Percentiles rank a stretch among this genome's conserved stretches.
Evolutionary conservation across 2,797 vertebrate species (phyloP).

Genomic region (Siniperca scherzeri): DNA sequence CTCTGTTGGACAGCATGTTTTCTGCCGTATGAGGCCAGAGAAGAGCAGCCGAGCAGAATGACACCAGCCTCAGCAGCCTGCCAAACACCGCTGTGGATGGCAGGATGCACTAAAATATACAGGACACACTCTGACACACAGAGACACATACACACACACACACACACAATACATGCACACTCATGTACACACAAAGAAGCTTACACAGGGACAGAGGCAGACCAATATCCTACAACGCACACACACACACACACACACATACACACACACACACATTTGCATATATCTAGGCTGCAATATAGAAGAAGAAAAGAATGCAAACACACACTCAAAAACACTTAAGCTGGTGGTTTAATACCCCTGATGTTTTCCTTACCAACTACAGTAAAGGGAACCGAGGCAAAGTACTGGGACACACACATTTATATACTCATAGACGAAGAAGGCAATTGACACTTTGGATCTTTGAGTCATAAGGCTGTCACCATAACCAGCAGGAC

Average conservation of each 20-base stretch:
- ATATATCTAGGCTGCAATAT: conserved; percentile 12
- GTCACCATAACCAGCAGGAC: conserved; percentile 21
- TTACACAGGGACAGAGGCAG: conserved; percentile 13
- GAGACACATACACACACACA: conserved; percentile 11
- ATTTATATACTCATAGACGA: not conserved
- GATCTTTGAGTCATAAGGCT: conserved; percentile 19
- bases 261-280: not conserved
- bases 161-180: conserved; percentile 1
- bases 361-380: conserved; percentile 34
- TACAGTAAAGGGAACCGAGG: conserved; percentile 9
- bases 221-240: not conserved
- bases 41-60: conserved; percentile 78
- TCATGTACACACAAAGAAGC: conserved; percentile 8
- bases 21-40: conserved; percentile 60
- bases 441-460: conserved; percentile 19
- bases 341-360: conserved; percentile 36
- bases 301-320: conserved; percentile 21
- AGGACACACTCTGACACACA: conserved; percentile 41
- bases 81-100: conserved; percentile 72
- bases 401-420: conserved; percentile 9
- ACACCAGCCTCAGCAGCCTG: conserved; percentile 76
- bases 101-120: conserved; percentile 57
- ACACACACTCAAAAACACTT: conserved; percentile 8
- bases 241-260: conserved; percentile 9
- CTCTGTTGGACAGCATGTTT: conserved; percentile 80